These are phyloP conservation scores for Spinus pinus DNA, from an alignment of 2,797 vertebrate genomes.

Conservation along the genomic window DNA sequence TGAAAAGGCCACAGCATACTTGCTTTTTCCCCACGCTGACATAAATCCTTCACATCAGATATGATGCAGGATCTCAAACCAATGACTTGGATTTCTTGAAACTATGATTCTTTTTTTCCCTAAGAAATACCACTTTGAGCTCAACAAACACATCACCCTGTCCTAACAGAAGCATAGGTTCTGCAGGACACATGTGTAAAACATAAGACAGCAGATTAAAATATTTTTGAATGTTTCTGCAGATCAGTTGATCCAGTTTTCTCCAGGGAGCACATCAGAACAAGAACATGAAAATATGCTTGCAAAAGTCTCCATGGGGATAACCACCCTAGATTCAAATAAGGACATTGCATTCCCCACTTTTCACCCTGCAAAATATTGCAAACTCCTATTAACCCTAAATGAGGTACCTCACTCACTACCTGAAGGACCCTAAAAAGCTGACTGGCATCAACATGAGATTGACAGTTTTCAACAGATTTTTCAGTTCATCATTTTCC, in stretches of 20 bases:
- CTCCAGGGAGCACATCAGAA: neutral
- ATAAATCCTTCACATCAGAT: neutral
- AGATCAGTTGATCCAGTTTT: neutral
- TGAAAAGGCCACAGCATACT: neutral
- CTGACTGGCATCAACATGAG: neutral
- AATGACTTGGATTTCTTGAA: neutral
- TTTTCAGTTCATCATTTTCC: neutral
- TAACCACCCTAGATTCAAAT: neutral
- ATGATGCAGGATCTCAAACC: neutral
- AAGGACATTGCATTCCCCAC: neutral
- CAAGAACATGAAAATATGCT: neutral
- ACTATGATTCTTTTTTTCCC: neutral
- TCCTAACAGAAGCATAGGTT: neutral
- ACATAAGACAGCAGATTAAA: neutral
- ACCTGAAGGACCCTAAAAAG: neutral
- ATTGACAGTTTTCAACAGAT: neutral
- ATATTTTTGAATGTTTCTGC: neutral
- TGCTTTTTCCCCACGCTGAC: neutral
- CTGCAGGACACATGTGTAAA: accelerated
- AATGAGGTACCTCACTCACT: neutral
- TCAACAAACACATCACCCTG: neutral
- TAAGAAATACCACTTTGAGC: neutral
- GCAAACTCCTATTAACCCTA: neutral
- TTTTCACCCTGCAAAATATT: neutral
- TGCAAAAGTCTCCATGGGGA: neutral